Conservation (phyloP, 2,888 invertebrate genomes). For the Embidobia sp. region DNA sequence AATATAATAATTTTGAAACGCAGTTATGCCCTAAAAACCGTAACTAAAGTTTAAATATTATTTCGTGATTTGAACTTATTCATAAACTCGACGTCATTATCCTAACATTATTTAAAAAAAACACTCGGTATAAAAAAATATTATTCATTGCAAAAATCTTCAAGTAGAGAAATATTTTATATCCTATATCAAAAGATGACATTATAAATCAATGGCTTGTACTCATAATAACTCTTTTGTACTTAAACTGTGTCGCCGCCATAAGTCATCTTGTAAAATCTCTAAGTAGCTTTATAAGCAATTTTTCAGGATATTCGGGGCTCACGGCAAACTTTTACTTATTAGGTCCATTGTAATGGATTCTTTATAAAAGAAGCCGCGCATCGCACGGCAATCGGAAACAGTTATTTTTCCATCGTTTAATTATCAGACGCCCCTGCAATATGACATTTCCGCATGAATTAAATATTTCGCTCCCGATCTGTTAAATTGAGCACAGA, state of each 20-base stretch:
- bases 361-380: slow-evolving; percentile 8
- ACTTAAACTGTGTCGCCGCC: slow-evolving; percentile 14
- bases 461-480: slow-evolving; percentile 18
- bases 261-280: slow-evolving; percentile 44
- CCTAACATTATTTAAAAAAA: too few relatives aligned
- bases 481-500: too few relatives aligned
- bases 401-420: slow-evolving; percentile 3
- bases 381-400: not conserved
- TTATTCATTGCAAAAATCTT: too few relatives aligned
- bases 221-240: slow-evolving; percentile 34
- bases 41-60: too few relatives aligned
- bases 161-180: slow-evolving; percentile 7
- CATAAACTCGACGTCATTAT: too few relatives aligned
- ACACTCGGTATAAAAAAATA: too few relatives aligned
- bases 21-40: too few relatives aligned
- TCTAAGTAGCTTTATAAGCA: slow-evolving; percentile 48
- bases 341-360: slow-evolving; percentile 40
- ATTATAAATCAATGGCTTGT: slow-evolving; percentile 37
- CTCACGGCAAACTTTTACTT: slow-evolving; percentile 40
- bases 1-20: too few relatives aligned
- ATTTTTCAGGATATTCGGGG: slow-evolving; percentile 48
- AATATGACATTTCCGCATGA: slow-evolving; percentile 1
- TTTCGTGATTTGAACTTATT: too few relatives aligned
- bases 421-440: slow-evolving; percentile 9
- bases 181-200: not conserved